These are phyloP conservation scores for Labia minor DNA, from an alignment of 2,888 invertebrate genomes.

Conservation along the genomic window DNA sequence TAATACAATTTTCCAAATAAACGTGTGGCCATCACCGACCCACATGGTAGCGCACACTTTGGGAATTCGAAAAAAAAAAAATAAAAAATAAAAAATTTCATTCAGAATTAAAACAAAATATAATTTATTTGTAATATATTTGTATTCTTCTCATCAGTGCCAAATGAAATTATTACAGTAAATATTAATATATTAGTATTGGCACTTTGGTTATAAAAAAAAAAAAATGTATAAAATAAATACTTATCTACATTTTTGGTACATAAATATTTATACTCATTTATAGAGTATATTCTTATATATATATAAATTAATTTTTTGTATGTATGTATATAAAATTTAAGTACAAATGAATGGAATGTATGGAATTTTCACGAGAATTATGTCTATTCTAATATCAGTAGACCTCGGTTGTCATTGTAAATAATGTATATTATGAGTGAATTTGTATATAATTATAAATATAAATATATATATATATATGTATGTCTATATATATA, in stretches of 20 bases:
- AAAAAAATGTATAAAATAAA: neutral
- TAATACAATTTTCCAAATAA: too few species aligned
- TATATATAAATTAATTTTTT: too few species aligned
- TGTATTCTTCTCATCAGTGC: neutral
- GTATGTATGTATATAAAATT: neutral
- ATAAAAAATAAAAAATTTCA: too few species aligned
- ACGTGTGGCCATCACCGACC: too few species aligned
- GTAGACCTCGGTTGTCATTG: neutral
- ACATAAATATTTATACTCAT: neutral
- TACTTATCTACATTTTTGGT: too few species aligned
- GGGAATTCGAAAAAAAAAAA: too few species aligned
- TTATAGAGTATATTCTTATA: neutral
- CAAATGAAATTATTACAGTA: neutral
- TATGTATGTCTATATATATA: neutral
- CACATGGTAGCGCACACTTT: too few species aligned
- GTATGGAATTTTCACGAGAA: neutral
- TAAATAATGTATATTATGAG: constrained; percentile 4
- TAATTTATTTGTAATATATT: constrained; percentile 8
- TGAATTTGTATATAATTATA: constrained; percentile 5
- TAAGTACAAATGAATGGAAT: neutral
- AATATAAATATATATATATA: neutral
- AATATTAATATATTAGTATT: too few species aligned
- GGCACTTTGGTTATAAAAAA: neutral
- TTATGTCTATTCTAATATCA: neutral
- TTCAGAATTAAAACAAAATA: neutral